These are phyloP conservation scores for Natator depressus DNA, from an alignment of 2,113 vertebrate genomes.

Conservation along the genomic window DNA sequence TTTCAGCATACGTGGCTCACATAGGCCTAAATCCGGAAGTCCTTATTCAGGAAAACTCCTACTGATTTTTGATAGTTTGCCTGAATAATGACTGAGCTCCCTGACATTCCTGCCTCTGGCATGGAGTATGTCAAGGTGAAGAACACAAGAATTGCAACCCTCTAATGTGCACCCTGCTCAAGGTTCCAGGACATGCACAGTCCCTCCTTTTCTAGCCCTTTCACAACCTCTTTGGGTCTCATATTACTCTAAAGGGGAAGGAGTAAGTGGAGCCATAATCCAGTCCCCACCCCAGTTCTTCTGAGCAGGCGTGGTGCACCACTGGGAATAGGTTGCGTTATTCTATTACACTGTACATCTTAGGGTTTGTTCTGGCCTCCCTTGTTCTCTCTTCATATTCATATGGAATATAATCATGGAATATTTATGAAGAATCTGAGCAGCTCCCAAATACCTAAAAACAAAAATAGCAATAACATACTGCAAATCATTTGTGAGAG, in stretches of 20 bases:
- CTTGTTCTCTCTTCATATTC: neutral
- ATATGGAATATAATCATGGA: neutral
- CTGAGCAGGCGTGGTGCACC: neutral
- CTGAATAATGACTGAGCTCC: neutral
- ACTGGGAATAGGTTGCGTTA: neutral
- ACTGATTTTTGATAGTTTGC: neutral
- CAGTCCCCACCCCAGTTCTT: neutral
- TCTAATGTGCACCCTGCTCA: neutral
- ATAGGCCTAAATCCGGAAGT: accelerated
- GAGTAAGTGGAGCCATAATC: neutral
- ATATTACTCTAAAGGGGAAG: neutral
- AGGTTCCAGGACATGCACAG: neutral
- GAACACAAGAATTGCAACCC: neutral
- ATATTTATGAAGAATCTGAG: neutral
- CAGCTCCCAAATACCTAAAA: neutral
- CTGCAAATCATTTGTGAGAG: neutral
- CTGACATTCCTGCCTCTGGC: neutral
- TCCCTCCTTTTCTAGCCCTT: neutral
- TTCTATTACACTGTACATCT: neutral
- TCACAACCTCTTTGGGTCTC: neutral
- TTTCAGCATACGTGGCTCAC: neutral
- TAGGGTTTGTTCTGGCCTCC: neutral
- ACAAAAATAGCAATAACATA: neutral
- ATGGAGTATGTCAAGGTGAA: neutral
- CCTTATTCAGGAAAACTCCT: neutral